These are phyloP conservation scores for Myrmecobius fasciatus DNA, from an alignment of 2,113 vertebrate species.

Conservation along the genomic window DNA sequence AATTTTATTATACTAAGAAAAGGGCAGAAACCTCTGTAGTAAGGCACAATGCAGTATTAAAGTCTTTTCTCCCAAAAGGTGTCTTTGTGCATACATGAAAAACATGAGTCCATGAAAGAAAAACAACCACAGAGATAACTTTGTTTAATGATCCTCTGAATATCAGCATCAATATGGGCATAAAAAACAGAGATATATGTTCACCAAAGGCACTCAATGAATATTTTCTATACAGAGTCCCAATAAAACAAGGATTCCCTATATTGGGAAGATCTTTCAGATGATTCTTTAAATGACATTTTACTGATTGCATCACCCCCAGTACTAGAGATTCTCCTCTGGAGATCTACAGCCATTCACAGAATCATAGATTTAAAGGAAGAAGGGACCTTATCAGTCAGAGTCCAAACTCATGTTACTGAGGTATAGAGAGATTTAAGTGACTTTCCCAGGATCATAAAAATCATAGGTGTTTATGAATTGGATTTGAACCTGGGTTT, in stretches of 20 bases:
- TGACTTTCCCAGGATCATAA: not conserved
- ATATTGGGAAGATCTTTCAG: not conserved
- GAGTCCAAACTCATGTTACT: not conserved
- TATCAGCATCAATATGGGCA: not conserved
- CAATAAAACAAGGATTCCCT: not conserved
- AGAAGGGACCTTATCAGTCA: not conserved
- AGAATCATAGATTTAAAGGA: not conserved
- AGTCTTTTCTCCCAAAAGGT: not conserved
- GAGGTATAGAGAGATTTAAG: not conserved
- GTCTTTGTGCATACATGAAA: not conserved
- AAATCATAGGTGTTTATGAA: not conserved
- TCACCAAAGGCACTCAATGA: not conserved
- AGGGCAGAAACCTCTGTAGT: not conserved
- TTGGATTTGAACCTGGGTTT: not conserved
- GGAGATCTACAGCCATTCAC: not conserved
- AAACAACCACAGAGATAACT: not conserved
- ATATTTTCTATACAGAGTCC: not conserved
- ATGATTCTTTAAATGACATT: not conserved
- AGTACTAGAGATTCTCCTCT: not conserved
- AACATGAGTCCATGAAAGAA: not conserved
- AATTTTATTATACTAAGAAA: not conserved
- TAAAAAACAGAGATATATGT: not conserved
- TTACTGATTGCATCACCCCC: not conserved
- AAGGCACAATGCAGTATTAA: not conserved
- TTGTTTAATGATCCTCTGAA: not conserved